Evolutionary conservation across 1,140 invertebrate species (phyloP).

Genomic region (Bombus impatiens): DNA sequence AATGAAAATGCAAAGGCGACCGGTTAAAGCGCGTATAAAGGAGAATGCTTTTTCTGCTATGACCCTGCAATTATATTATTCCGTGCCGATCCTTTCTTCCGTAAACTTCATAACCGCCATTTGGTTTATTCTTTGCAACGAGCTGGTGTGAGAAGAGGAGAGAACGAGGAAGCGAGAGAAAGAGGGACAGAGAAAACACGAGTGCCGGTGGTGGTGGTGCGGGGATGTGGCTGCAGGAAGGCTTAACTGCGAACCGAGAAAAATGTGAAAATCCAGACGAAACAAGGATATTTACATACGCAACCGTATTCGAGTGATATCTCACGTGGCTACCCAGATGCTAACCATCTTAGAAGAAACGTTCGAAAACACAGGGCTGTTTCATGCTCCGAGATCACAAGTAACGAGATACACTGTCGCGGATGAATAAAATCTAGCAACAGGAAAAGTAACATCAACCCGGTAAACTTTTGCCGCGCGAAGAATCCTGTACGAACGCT

Average conservation of each 20-base stretch:
- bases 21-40: constrained; percentile 35
- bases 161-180: not conserved
- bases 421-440: not conserved
- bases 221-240: not conserved
- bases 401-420: not conserved
- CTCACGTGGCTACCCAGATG: not conserved
- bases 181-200: not conserved
- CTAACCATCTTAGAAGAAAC: not conserved
- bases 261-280: constrained; percentile 2
- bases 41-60: constrained; percentile 44
- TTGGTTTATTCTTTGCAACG: constrained; percentile 21
- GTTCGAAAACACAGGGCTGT: not conserved
- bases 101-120: constrained; percentile 37
- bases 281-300: constrained; percentile 16
- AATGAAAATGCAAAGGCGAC: constrained; percentile 46
- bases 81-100: constrained; percentile 40
- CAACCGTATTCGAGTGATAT: constrained; percentile 8
- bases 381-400: not conserved
- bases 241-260: constrained; percentile 7
- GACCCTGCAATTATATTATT: constrained; percentile 50
- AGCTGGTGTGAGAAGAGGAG: not conserved
- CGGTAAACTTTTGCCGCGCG: not conserved
- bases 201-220: not conserved
- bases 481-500: not conserved
- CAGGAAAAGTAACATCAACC: not conserved